phyloP scores from a whole-genome alignment of 2,113 vertebrate genomes.

The Rhynchopsitta pachyrhyncha region DNA sequence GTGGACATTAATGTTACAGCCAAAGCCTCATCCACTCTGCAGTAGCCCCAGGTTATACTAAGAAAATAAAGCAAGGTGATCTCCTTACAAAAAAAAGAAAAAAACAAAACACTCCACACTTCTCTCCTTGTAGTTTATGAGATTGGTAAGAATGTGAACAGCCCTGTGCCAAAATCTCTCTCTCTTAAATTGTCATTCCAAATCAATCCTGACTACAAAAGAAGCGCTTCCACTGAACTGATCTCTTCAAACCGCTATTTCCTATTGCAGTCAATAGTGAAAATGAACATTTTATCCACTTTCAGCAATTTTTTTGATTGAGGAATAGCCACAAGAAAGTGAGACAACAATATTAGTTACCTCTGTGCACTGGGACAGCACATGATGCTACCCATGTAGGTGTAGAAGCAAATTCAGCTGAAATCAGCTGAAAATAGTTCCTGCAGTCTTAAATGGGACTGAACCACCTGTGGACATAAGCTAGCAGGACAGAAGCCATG shows the following conservation, averaged over 20 bases:
- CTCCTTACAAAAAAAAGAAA: not conserved
- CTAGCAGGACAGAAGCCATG: not conserved
- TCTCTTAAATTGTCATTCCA: not conserved
- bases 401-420: not conserved
- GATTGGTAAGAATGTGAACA: not conserved
- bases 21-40: not conserved
- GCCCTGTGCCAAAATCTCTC: constrained; percentile 5
- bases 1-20: not conserved
- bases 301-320: not conserved
- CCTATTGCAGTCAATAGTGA: not conserved
- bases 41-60: not conserved
- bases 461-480: not conserved
- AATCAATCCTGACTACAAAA: constrained; percentile 43
- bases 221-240: not conserved
- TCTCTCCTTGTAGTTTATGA: not conserved
- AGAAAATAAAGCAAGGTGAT: constrained; percentile 31
- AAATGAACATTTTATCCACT: not conserved
- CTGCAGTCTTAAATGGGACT: not conserved
- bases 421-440: not conserved
- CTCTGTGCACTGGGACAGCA: not conserved
- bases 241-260: constrained; percentile 1
- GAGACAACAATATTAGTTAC: not conserved
- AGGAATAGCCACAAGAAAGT: not conserved
- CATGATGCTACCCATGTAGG: not conserved
- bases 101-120: not conserved